Evolutionary conservation across 2,888 invertebrate species (phyloP).

Genomic region (Capitulum mitella): DNA sequence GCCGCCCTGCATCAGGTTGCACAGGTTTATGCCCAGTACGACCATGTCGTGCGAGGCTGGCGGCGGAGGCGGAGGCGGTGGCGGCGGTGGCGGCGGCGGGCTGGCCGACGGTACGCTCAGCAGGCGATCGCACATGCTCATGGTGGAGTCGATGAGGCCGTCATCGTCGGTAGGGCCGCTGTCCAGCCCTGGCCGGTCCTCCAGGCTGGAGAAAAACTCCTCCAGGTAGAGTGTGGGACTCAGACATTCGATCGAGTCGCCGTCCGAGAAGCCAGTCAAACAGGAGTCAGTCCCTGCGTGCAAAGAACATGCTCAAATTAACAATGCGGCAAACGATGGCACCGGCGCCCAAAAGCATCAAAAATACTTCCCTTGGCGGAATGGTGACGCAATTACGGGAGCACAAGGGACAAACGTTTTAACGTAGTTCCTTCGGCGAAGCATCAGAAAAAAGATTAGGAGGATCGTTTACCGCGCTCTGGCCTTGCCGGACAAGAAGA

Average conservation of each 20-base stretch:
- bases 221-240: background rate
- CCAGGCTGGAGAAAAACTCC: conserved; percentile 17
- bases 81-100: background rate
- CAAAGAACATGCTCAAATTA: background rate
- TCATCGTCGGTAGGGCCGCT: background rate
- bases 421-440: too few species aligned
- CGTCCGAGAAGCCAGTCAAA: background rate
- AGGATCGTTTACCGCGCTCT: too few species aligned
- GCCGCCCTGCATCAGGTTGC: conserved; percentile 38
- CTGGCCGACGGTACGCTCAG: background rate
- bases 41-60: conserved; percentile 38
- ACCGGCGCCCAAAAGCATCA: background rate
- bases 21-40: conserved; percentile 45
- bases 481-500: too few species aligned
- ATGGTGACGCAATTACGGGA: background rate
- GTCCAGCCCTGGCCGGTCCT: background rate
- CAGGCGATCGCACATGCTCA: conserved; percentile 21
- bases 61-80: background rate
- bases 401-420: background rate
- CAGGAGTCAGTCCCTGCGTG: background rate
- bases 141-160: conserved; percentile 8
- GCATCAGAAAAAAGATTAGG: too few species aligned
- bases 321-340: background rate
- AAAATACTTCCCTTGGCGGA: background rate
- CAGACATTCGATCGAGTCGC: background rate